Base-by-base conservation (phyloP, 2,797 vertebrate genomes). In the Sebastes itinus region DNA sequence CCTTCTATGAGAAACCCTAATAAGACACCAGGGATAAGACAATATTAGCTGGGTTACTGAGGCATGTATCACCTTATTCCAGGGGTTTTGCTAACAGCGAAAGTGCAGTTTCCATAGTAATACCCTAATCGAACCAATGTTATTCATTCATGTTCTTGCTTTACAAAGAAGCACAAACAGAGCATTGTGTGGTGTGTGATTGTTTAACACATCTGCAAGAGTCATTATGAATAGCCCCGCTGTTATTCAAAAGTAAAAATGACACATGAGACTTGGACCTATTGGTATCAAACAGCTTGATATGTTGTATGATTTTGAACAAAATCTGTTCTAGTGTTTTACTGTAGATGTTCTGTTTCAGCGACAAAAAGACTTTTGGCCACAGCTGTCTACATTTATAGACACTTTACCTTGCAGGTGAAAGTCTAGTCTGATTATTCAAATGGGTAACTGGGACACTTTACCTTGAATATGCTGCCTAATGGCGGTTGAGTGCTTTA, bases 31-130 rank as follows among this genome's bases (percentile, higher is more conserved):
- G 72, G 64, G 77, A 76, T 69, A 23, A 62, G 49, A 35, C n/a
- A 76, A 66, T 35, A 82, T 80, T 73, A 80, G 62, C 60, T 25
- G 7, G 38, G 35, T 79, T 77, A 82, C 81, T 77, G 68, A 88
- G 72, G 85, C 82, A 66, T 70, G 14, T 60, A 71, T 7, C 56
- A 67, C 58, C n/a, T 80, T 23, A 72, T 78, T 60, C 23, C 52
- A 77, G 65, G 9, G n/a, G 55, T 61, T 83, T 71, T n/a, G 23
- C 69, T 64, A 33, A 76, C 16, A 70, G 49, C 13, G 27, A 33
- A 76, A 68, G 52, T 55, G 16, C 65, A 23, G 86, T 88, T 89
- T 85, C 86, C 87, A 88, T 87, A 80, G 86, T 72, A 78, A 88
- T 72, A 60, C 28, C 42, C 35, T 69, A 46, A 69, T 23, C 8